Evolutionary conservation across 2,888 invertebrate genomes (phyloP).

Genomic region (Patella pellucida): DNA sequence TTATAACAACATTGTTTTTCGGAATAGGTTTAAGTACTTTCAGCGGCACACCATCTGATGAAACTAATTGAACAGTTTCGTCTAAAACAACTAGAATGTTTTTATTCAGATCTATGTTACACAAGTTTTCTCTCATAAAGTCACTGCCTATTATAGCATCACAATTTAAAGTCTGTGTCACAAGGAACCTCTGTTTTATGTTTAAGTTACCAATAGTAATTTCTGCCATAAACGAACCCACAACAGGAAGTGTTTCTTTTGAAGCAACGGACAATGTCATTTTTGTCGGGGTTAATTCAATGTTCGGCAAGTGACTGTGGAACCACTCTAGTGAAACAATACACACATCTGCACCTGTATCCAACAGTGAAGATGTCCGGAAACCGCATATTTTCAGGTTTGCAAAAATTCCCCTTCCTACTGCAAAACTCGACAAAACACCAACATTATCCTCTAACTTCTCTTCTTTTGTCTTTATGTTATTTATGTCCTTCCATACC

Average conservation of each 20-base stretch:
- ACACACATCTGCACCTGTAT: neutral
- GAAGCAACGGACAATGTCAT: neutral
- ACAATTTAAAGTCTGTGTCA: neutral
- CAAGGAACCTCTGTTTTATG: neutral
- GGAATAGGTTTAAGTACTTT: neutral
- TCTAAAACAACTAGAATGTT: neutral
- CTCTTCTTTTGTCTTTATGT: neutral
- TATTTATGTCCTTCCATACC: conserved; percentile 4
- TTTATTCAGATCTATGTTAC: neutral
- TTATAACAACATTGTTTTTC: neutral
- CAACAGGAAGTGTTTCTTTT: neutral
- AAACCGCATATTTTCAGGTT: too few species aligned
- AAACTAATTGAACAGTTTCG: neutral
- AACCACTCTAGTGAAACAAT: neutral
- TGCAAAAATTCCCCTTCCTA: too few species aligned
- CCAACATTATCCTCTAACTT: too few species aligned
- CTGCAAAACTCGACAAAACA: too few species aligned
- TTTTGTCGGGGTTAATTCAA: neutral
- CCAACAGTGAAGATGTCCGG: neutral
- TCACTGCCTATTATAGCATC: neutral
- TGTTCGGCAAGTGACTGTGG: neutral
- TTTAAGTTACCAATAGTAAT: neutral
- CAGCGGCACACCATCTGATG: neutral
- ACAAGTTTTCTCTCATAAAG: neutral
- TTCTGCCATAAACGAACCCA: neutral